Base-by-base conservation (phyloP, 2,888 invertebrate genomes). In the Scaptodrosophila latifasciaeformis region DNA sequence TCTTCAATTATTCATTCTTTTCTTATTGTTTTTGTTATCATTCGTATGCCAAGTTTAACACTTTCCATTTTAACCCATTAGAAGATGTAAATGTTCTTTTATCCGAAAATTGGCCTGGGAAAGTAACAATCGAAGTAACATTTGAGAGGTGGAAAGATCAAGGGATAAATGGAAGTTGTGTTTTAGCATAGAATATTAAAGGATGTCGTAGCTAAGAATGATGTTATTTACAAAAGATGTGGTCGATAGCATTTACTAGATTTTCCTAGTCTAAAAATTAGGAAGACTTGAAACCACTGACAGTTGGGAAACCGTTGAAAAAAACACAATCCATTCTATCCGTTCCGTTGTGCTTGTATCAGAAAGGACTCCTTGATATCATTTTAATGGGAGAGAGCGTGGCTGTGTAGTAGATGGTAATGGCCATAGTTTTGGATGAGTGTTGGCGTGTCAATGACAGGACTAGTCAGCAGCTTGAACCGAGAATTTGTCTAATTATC, bases 381-480 rank as follows among this genome's bases (percentile, higher is more conserved):
- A 59, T 52, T 35, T 43, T 62, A 55, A 47, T 53, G 58, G 59
- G 55, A 49, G 59, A 50, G 52, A 19, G 30, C 46, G 49, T 54
- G 27, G 34, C 30, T 46, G 27, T 51, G 59, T 49, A 57, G 46
- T 54, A 17, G 39, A n/a, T 61, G 59, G 56, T 53, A 59, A 42
- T 57, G 44, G 48, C 48, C 51, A 49, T 46, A 55, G 49, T 48
- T 59, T 43, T 37, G 50, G 59, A 50, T 55, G 24, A 43, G 43
- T 54, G 49, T 68, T 47, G 49, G 66, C 66, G 66, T 55, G 61
- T 76, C 67, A 74, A 61, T 56, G n/a, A n/a, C 67, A 74, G 81
- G 83, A 83, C 84, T 83, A 83, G 84, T 80, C 83, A 76, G 76
- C 71, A 82, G 75, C 78, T 69, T 81, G 65, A 75, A 79, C 71